phyloP scores from a whole-genome alignment of 2,888 invertebrate species.

The Bruchidius siliquastri region DNA sequence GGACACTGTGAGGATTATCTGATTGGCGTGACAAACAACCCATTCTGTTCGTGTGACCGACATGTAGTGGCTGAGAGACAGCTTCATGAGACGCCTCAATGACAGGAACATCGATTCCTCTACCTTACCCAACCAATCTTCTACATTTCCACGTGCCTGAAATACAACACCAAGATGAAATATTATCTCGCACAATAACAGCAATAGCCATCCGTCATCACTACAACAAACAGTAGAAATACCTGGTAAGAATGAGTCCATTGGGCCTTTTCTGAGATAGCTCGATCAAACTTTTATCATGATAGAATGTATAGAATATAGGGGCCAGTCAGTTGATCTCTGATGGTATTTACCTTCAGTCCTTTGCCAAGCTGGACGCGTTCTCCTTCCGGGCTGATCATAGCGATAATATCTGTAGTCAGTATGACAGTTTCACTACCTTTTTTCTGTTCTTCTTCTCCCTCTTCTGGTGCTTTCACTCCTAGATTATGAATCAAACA shows the following conservation, averaged over 20 bases:
- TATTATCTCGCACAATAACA: background rate
- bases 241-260: too few relatives aligned
- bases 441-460: slow-evolving; percentile 43
- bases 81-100: slow-evolving; percentile 70
- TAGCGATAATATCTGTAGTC: slow-evolving; percentile 81
- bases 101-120: slow-evolving; percentile 85
- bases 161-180: too few relatives aligned
- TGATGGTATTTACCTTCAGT: slow-evolving; percentile 53
- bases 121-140: slow-evolving; percentile 88
- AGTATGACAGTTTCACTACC: slow-evolving; percentile 45
- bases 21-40: slow-evolving; percentile 70
- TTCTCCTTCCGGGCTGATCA: slow-evolving; percentile 88
- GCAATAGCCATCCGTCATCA: background rate
- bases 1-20: slow-evolving; percentile 78
- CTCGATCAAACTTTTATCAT: too few relatives aligned
- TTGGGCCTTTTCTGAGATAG: too few relatives aligned
- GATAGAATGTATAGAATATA: too few relatives aligned
- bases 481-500: slow-evolving; percentile 31
- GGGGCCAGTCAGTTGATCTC: too few relatives aligned
- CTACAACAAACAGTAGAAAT: background rate
- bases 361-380: slow-evolving; percentile 66
- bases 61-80: slow-evolving; percentile 65
- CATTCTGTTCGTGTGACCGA: slow-evolving; percentile 63
- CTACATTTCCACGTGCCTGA: slow-evolving; percentile 71
- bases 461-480: slow-evolving; percentile 48